Percentiles rank a stretch among this genome's conserved stretches.
Evolutionary conservation across 2,888 invertebrate species (phyloP).

Genomic region (Odontocolon sp.): DNA sequence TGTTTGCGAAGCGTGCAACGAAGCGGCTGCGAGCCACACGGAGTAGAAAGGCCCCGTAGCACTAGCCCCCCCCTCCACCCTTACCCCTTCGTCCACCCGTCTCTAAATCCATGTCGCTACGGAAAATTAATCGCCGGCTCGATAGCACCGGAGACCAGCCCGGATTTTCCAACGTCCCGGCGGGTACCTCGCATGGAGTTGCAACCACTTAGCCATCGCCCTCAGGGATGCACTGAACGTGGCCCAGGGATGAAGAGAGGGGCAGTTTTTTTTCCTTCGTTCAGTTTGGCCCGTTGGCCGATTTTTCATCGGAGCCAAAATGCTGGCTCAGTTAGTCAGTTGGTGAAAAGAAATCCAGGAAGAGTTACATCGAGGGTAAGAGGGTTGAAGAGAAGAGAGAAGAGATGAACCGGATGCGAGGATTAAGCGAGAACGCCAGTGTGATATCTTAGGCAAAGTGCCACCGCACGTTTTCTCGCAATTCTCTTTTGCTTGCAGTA

Average conservation of each 20-base stretch:
- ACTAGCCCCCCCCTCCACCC: constrained; percentile 21
- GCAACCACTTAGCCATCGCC: constrained; percentile 34
- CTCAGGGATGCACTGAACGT: constrained; percentile 3
- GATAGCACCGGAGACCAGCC: constrained; percentile 64
- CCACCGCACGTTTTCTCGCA: constrained; percentile 35
- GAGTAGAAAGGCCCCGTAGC: constrained; percentile 17
- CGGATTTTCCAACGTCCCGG: constrained; percentile 63
- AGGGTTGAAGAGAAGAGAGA: neutral
- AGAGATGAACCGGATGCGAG: constrained; percentile 21
- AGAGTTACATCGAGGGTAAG: constrained; percentile 4
- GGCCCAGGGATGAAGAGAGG: neutral
- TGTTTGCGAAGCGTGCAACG: constrained; percentile 31
- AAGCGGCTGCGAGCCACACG: constrained; percentile 33
- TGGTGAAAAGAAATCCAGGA: constrained; percentile 44
- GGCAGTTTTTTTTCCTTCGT: constrained; percentile 46
- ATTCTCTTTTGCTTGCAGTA: constrained; percentile 25
- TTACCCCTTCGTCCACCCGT: too few species aligned
- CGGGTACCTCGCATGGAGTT: constrained; percentile 33
- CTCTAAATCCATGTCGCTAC: constrained; percentile 66
- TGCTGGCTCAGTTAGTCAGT: constrained; percentile 41
- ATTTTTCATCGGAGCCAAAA: constrained; percentile 59
- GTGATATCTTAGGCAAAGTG: constrained; percentile 53
- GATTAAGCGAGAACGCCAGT: constrained; percentile 41
- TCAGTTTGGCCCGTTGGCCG: constrained; percentile 49
- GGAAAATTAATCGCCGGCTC: constrained; percentile 71